Conservation (phyloP, 2,797 vertebrate genomes). For the Hafferia zeledoni region DNA sequence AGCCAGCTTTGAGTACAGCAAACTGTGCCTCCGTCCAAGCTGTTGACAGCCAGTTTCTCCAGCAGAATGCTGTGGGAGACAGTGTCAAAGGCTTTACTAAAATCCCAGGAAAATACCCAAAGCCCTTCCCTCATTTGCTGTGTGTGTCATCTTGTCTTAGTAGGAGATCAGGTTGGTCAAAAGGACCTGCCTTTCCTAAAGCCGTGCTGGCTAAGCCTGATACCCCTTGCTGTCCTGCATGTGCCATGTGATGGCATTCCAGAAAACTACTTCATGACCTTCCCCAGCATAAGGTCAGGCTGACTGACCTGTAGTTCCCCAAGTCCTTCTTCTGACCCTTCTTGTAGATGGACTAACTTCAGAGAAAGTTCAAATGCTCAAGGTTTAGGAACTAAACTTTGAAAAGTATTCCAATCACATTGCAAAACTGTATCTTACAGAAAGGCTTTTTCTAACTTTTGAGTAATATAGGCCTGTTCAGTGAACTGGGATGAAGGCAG, state of each 20-base stretch:
- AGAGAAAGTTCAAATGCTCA: neutral
- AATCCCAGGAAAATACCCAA: neutral
- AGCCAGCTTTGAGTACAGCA: neutral
- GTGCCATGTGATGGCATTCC: neutral
- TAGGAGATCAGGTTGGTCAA: neutral
- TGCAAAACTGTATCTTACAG: neutral
- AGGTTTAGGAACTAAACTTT: neutral
- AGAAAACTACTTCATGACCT: neutral
- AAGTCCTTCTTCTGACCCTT: rapidly evolving
- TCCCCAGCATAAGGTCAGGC: neutral
- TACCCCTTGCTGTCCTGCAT: neutral
- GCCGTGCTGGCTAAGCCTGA: neutral
- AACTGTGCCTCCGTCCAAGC: neutral
- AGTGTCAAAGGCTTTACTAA: neutral
- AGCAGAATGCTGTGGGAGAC: neutral
- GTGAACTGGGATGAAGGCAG: neutral
- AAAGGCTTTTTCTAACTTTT: neutral
- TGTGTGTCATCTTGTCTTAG: neutral
- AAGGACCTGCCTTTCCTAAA: neutral
- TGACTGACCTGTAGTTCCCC: neutral
- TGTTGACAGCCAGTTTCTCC: neutral
- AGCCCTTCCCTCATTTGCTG: neutral
- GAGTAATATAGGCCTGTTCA: neutral
- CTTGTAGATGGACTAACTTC: neutral
- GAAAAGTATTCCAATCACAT: neutral